These are phyloP conservation scores for Deilephila porcellus DNA, from an alignment of 2,888 invertebrate species.

Conservation along the genomic window DNA sequence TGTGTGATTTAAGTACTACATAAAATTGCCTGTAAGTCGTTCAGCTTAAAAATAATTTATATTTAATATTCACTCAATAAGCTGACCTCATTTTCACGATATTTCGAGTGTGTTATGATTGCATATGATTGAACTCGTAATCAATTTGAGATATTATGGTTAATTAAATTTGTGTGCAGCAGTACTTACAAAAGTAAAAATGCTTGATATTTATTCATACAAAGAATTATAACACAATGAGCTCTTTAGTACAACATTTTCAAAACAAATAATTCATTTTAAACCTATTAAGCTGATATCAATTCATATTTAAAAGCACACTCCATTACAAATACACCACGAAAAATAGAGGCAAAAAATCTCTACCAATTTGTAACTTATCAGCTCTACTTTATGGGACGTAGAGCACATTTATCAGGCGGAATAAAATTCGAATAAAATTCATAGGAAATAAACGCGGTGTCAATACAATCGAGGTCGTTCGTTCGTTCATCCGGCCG, in stretches of 20 bases:
- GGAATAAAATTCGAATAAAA: slow-evolving; percentile 18
- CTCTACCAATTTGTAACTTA: slow-evolving; percentile 19
- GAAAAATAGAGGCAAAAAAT: not conserved
- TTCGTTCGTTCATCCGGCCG: slow-evolving; percentile 20
- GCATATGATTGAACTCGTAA: too few relatives aligned
- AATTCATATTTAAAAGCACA: not conserved
- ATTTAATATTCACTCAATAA: too few relatives aligned
- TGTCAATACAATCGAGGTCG: slow-evolving; percentile 5
- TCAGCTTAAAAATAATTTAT: too few relatives aligned
- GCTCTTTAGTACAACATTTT: not conserved
- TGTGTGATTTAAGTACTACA: too few relatives aligned
- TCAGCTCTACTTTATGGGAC: slow-evolving; percentile 17
- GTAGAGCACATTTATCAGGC: slow-evolving; percentile 15
- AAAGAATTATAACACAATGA: not conserved
- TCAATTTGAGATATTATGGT: too few relatives aligned
- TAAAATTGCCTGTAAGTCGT: too few relatives aligned
- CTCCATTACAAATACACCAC: not conserved
- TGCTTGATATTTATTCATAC: too few relatives aligned
- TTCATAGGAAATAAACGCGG: slow-evolving; percentile 8
- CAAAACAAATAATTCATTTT: not conserved
- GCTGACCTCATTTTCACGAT: too few relatives aligned
- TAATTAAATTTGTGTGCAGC: too few relatives aligned
- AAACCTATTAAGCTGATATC: not conserved
- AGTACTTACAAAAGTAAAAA: too few relatives aligned
- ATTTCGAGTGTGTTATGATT: too few relatives aligned